Evolutionary conservation across 1,140 invertebrate species (phyloP), one percentile per base, ranked within the genome.

Genomic region (Acarapis woodi): DNA sequence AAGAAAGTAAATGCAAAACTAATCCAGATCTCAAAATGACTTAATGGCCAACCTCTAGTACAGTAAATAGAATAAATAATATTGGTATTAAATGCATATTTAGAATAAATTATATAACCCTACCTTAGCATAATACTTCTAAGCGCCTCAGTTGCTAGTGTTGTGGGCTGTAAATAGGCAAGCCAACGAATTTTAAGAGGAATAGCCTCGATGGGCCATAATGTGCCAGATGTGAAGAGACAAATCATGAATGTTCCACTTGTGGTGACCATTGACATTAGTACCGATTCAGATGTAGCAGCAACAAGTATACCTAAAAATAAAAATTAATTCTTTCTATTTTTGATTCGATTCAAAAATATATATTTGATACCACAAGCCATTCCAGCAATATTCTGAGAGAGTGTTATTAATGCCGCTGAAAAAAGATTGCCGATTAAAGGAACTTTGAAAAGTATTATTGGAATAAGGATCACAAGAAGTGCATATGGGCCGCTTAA

Each of bases 121-220:
- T n/a, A n/a, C n/a, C 74, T 43, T n/a, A n/a, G n/a, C n/a, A n/a
- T n/a, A 25, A 90, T 74, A 15, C 73, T 72, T 35, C 85, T 62
- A 40, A 90, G 61, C 0, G 79, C 71, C 26, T 82, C 77, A 16
- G 79, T 83, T 3, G 80, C 77, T 49, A 83, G 64, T 1, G 83
- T 93, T 29, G 87, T 58, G 0, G 85, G 85, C 25, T 88, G 61
- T 45, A 71, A 67, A 31, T 73, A 66, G 3, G 77, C 73, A 21
- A 90, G 64, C 49, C 75, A 73, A 42, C 70, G 63, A 4, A 90
- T 56, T 32, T 73, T 62, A 32, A 63, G 63, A 2, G 82, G 82
- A 74, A 90, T 88, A 22, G 80, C 68, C 63, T 87, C 75, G 12
- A 79, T 42, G 0, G 80, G 80, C 80, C 80, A 88, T 12, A 87